These are phyloP conservation scores for Rhineura floridana DNA, from an alignment of 2,113 vertebrate genomes.

Conservation along the genomic window DNA sequence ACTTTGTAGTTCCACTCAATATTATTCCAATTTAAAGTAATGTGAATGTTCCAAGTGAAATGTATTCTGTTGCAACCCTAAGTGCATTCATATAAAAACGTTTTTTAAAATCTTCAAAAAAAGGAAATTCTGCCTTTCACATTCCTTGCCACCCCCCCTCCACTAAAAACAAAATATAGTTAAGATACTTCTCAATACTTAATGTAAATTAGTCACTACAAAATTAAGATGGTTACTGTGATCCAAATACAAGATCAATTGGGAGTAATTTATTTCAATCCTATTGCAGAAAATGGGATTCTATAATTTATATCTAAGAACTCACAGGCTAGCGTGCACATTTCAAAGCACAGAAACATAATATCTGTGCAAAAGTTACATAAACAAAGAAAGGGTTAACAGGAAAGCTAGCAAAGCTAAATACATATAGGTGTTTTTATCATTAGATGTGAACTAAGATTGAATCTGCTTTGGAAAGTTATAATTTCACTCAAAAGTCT, in stretches of 20 bases:
- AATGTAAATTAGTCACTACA: neutral
- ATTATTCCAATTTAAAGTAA: neutral
- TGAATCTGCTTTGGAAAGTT: neutral
- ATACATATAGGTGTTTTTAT: neutral
- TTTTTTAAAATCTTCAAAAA: neutral
- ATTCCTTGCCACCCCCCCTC: neutral
- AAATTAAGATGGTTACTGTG: neutral
- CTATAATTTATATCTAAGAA: constrained; percentile 43
- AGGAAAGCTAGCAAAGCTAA: neutral
- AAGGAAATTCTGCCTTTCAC: neutral
- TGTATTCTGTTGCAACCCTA: neutral
- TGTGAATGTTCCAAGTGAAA: neutral
- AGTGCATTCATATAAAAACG: neutral
- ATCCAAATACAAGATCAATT: neutral
- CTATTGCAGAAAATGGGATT: neutral
- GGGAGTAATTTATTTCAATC: neutral
- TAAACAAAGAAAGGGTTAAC: constrained; percentile 27
- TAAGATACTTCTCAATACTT: constrained; percentile 1
- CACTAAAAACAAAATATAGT: neutral
- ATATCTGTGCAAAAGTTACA: neutral
- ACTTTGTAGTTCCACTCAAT: neutral
- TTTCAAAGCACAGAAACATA: constrained; percentile 13
- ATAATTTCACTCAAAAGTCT: constrained; percentile 22
- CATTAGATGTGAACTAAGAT: neutral
- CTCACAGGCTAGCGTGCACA: neutral